A percentile compares a stretch with the other conserved stretches of the same genome.
Conservation (phyloP, 2,888 invertebrate genomes). For the Stenotaenia linearis region DNA sequence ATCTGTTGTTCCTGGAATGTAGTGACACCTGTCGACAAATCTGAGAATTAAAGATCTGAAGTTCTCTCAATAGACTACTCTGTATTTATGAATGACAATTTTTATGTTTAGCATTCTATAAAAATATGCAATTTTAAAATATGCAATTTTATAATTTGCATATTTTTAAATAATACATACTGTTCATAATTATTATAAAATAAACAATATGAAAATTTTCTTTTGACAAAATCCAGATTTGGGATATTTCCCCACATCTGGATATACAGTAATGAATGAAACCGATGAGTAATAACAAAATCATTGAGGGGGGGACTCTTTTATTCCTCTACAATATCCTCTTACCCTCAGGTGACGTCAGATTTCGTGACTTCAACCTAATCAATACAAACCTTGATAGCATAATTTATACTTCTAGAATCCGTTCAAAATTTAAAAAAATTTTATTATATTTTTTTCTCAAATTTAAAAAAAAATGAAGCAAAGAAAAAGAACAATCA, state of each 20-base stretch:
- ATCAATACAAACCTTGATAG: not conserved
- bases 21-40: not conserved
- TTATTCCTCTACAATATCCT: slow-evolving; percentile 1
- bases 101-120: not conserved
- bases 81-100: not conserved
- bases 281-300: not conserved
- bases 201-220: no score
- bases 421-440: no score
- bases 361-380: slow-evolving; percentile 1
- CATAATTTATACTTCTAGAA: not conserved
- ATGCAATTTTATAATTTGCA: no score
- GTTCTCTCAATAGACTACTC: not conserved
- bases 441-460: not conserved
- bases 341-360: slow-evolving; percentile 17
- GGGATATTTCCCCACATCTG: no score
- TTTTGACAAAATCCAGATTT: no score
- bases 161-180: no score
- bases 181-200: no score
- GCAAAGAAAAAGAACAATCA: not conserved
- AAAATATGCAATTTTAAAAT: no score
- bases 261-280: not conserved
- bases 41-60: not conserved
- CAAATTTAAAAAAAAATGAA: not conserved
- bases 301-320: not conserved
- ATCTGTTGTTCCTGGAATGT: no score